Base-by-base conservation (phyloP, 2,888 invertebrate genomes). In the Drosophila ezoana region DNA sequence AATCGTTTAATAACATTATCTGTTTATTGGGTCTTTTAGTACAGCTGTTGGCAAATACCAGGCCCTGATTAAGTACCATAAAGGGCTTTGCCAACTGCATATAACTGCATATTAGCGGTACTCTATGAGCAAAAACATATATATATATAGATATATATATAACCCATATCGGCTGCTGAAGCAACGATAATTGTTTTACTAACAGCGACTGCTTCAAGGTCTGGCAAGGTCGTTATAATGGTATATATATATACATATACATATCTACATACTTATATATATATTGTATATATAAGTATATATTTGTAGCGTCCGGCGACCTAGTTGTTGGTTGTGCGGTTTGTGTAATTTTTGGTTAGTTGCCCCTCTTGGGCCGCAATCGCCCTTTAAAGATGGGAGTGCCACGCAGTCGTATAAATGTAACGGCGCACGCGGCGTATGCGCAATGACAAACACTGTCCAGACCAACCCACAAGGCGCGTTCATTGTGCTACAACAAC, bases 221-320 rank as follows among this genome's bases (percentile, higher is more conserved):
- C 90, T 85, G 67, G 56, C 90, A 91, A 91, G 91, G 91, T 91
- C 91, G 87, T 75, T 72, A 9, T 23, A 59, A 48, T 48, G 47
- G 11, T 14, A 54, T 53, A 48, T 66, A 79, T 44, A 61, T 52
- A 51, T 54, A 54, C 49, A 48, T 62, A 79, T 44, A 61, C 52
- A 51, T 54, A 14, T 9, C 1, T 3, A 1, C 10, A 4, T 47
- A 54, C 49, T 35, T 40, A 49, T 48, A 13, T 52, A 20, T 11
- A 32, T 3, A 33, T 11, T 8, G 10, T 45, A 13, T 49, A 23
- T 9, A 2, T n/a, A 1, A 10, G 8, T 48, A 57, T 52, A 51
- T 41, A 57, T 37, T 38, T 23, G 41, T 13, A 43, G 79, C 76
- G 92, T 90, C 85, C 91, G 89, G 83, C 91, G 91, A 91, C 90